phyloP scores from a whole-genome alignment of 2,113 vertebrate genomes.

The Albula glossodonta region DNA sequence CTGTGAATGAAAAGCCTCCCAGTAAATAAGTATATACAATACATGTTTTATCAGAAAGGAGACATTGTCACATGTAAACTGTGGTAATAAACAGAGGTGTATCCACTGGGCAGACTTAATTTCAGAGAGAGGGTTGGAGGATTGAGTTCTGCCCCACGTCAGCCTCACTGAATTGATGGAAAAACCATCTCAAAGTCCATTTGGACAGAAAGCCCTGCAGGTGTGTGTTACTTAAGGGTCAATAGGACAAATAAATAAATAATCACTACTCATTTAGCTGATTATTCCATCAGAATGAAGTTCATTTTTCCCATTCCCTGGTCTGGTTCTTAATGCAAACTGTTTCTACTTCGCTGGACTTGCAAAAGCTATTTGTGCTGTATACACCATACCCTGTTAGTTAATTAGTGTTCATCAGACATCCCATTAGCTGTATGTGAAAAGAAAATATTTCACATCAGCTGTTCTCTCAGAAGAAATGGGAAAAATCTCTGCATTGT shows the following conservation, averaged over 20 bases:
- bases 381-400: neutral
- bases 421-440: neutral
- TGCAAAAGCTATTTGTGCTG: neutral
- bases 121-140: neutral
- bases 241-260: conserved; percentile 31
- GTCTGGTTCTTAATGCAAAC: neutral
- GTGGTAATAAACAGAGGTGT: neutral
- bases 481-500: neutral
- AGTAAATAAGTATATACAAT: neutral
- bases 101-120: neutral
- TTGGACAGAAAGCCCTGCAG: neutral
- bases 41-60: neutral
- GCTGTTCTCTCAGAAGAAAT: neutral
- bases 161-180: conserved; percentile 2
- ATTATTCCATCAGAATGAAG: neutral
- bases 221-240: conserved; percentile 14
- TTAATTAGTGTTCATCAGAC: neutral
- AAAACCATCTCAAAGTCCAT: neutral
- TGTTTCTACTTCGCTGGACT: neutral
- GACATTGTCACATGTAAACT: neutral
- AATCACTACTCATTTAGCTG: conserved; percentile 9
- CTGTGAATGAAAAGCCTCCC: neutral
- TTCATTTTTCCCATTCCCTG: neutral
- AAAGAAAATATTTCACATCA: neutral
- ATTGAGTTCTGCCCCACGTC: conserved; percentile 1